Conservation (phyloP, 2,113 vertebrate genomes). For the Reinhardtius hippoglossoides region DNA sequence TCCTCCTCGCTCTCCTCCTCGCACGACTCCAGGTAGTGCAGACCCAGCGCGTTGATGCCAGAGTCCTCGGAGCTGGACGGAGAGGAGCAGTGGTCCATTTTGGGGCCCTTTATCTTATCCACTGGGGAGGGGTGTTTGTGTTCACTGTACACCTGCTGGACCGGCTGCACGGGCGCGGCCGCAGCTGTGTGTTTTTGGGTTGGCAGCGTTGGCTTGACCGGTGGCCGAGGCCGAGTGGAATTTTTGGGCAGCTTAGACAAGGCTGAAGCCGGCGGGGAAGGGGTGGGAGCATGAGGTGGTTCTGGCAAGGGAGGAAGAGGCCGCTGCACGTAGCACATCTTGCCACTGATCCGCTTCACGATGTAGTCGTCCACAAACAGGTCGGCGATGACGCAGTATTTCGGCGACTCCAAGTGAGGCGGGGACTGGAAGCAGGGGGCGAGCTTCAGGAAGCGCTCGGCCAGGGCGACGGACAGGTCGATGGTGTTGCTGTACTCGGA, state of each 20-base stretch:
- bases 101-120: conserved; percentile 87
- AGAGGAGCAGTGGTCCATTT: conserved; percentile 94
- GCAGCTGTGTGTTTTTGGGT: conserved; percentile 29
- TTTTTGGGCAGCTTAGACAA: conserved; percentile 41
- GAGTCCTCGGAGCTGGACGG: conserved; percentile 98
- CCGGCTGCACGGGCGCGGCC: conserved; percentile 39
- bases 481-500: conserved; percentile 88
- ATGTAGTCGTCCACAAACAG: conserved; percentile 97
- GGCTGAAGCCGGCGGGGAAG: conserved; percentile 36
- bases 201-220: conserved; percentile 8
- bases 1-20: conserved; percentile 91
- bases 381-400: conserved; percentile 94
- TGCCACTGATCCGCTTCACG: conserved; percentile 96
- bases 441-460: conserved; percentile 92
- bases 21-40: conserved; percentile 92
- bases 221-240: conserved; percentile 37
- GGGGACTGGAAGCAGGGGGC: conserved; percentile 92
- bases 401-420: conserved; percentile 89
- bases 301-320: conserved; percentile 80
- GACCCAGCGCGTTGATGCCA: conserved; percentile 93
- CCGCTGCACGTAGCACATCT: conserved; percentile 98
- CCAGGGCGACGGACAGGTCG: conserved; percentile 91
- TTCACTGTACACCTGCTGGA: conserved; percentile 44
- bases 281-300: conserved; percentile 59
- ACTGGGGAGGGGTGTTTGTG: conserved; percentile 65